These are phyloP conservation scores for Limnodromus scolopaceus DNA, from an alignment of 2,797 vertebrate genomes.

Conservation along the genomic window DNA sequence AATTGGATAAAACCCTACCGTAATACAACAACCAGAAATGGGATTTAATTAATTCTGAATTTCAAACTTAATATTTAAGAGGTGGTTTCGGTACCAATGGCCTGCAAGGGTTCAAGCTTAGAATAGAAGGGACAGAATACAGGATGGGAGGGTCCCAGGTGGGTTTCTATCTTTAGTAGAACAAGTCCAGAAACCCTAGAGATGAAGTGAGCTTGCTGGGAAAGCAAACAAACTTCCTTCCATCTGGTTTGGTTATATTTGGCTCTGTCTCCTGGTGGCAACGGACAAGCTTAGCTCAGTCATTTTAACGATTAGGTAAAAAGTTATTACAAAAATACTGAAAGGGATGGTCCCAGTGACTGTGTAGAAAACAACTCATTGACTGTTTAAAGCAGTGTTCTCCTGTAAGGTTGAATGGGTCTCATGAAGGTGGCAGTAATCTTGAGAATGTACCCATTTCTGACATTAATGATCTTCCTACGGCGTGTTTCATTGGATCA, in stretches of 20 bases:
- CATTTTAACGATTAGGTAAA: background rate
- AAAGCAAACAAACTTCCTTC: background rate
- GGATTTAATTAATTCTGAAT: background rate
- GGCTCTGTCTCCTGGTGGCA: background rate
- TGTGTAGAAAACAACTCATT: background rate
- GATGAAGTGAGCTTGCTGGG: background rate
- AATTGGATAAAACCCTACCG: background rate
- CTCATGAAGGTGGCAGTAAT: background rate
- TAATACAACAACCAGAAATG: background rate
- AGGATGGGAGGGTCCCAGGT: background rate
- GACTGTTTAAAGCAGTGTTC: background rate
- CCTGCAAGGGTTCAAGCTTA: background rate
- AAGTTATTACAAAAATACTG: background rate
- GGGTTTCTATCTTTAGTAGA: background rate
- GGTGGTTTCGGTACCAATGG: background rate
- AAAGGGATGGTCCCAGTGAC: background rate
- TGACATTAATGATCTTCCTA: background rate
- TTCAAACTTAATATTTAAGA: background rate
- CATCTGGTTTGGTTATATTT: background rate
- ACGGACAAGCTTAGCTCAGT: background rate
- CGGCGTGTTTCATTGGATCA: background rate
- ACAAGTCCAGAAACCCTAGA: background rate
- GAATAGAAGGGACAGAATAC: background rate
- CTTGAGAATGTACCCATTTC: background rate
- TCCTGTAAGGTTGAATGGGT: background rate